A percentile compares a stretch with the other conserved stretches of the same genome.
phyloP scores from a whole-genome alignment of 2,888 invertebrate species.

The Empis livida region DNA sequence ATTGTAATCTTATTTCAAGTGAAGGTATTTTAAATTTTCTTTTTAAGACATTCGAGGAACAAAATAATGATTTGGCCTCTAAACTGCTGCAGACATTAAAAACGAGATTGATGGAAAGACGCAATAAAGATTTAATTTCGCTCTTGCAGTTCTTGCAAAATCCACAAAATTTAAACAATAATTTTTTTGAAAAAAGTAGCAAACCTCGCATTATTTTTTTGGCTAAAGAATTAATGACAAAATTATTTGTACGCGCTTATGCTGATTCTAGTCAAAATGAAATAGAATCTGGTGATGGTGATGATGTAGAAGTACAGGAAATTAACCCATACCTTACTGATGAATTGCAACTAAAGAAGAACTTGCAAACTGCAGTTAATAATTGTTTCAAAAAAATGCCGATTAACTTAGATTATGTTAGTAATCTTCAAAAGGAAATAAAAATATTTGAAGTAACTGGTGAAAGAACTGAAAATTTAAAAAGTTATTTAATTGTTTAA shows the following conservation, averaged over 20 bases:
- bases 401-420: not conserved
- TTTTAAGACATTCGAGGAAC: not conserved
- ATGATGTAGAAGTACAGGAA: not conserved
- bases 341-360: not conserved
- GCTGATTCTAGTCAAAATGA: not conserved
- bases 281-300: not conserved
- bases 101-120: not conserved
- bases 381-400: not conserved
- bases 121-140: not conserved
- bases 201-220: not conserved
- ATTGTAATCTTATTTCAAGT: not conserved
- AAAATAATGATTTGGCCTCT: not conserved
- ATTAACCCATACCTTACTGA: not conserved
- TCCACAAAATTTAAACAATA: conserved; percentile 1
- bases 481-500: not conserved
- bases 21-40: conserved; percentile 3
- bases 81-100: not conserved
- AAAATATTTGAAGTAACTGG: not conserved
- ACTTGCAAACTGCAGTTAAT: not conserved
- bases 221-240: conserved; percentile 1
- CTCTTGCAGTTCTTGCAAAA: not conserved
- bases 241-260: not conserved
- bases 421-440: not conserved
- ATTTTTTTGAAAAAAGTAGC: not conserved
- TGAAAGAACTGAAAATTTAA: not conserved